Conservation (phyloP, 2,888 invertebrate genomes). For the Xestia ashworthii region DNA sequence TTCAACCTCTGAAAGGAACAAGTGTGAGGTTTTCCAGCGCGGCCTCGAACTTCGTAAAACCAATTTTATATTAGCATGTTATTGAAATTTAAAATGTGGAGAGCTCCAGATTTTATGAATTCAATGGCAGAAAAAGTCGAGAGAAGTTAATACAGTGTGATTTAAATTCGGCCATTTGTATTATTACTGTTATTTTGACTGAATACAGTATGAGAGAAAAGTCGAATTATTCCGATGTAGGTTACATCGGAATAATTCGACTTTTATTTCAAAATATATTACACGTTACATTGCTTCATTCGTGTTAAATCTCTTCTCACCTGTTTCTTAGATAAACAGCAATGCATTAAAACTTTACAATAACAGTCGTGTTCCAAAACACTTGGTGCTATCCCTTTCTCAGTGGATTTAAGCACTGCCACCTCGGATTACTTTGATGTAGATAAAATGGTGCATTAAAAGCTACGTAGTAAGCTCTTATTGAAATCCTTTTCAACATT, state of each 20-base stretch:
- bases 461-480: slow-evolving; percentile 36
- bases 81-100: slow-evolving; percentile 64
- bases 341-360: slow-evolving; percentile 17
- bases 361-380: neutral
- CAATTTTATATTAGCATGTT: slow-evolving; percentile 67
- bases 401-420: slow-evolving; percentile 40
- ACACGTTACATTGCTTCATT: neutral
- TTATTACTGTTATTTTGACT: slow-evolving; percentile 18
- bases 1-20: slow-evolving; percentile 59
- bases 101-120: slow-evolving; percentile 41
- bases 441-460: slow-evolving; percentile 50
- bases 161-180: slow-evolving; percentile 32
- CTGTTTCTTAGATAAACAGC: neutral
- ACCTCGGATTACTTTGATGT: slow-evolving; percentile 44
- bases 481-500: slow-evolving; percentile 50
- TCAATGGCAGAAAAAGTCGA: slow-evolving; percentile 32
- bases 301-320: neutral
- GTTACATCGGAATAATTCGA: neutral
- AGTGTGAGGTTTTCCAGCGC: slow-evolving; percentile 56
- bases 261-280: slow-evolving; percentile 4
- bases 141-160: slow-evolving; percentile 22
- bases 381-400: slow-evolving; percentile 10
- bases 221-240: too few relatives aligned
- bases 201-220: slow-evolving; percentile 8
- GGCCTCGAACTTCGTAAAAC: slow-evolving; percentile 55